These are phyloP conservation scores for Hippocampus kuda DNA, from an alignment of 2,797 vertebrate genomes.

Conservation along the genomic window DNA sequence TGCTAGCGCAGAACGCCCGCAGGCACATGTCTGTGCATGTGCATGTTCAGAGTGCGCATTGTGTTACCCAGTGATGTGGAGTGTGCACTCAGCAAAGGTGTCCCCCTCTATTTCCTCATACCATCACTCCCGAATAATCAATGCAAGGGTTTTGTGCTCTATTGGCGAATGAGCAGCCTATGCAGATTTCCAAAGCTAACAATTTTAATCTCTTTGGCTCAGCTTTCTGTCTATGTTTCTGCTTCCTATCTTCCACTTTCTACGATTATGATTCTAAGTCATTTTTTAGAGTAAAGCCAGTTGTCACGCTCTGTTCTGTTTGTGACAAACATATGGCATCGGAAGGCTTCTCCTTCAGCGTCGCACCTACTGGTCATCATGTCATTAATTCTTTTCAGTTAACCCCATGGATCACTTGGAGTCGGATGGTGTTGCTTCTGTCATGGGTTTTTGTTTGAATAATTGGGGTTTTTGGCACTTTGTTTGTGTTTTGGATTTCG, in stretches of 20 bases:
- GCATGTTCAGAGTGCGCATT: conserved; percentile 13
- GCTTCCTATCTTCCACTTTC: not conserved
- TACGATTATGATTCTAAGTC: conserved; percentile 11
- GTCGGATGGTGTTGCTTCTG: too few species aligned
- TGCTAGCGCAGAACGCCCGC: conserved; percentile 10
- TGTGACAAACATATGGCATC: too few species aligned
- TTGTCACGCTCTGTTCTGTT: too few species aligned
- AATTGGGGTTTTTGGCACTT: too few species aligned
- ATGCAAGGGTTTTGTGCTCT: conserved; percentile 43
- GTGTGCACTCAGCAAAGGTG: conserved; percentile 58
- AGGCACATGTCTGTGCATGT: conserved; percentile 28
- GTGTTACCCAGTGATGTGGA: conserved; percentile 28
- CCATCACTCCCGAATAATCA: conserved; percentile 45
- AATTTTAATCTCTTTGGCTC: conserved; percentile 5
- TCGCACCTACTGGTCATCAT: too few species aligned
- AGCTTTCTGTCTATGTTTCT: conserved; percentile 19
- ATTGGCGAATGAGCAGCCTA: conserved; percentile 42
- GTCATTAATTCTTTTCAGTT: too few species aligned
- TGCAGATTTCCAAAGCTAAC: not conserved
- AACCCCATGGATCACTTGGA: too few species aligned
- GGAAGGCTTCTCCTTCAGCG: too few species aligned
- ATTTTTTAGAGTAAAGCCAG: not conserved
- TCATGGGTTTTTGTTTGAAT: too few species aligned
- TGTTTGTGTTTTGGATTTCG: too few species aligned
- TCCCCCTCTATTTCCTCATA: conserved; percentile 44